Conservation (phyloP, 2,113 vertebrate genomes). For the Sminthopsis crassicaudata region DNA sequence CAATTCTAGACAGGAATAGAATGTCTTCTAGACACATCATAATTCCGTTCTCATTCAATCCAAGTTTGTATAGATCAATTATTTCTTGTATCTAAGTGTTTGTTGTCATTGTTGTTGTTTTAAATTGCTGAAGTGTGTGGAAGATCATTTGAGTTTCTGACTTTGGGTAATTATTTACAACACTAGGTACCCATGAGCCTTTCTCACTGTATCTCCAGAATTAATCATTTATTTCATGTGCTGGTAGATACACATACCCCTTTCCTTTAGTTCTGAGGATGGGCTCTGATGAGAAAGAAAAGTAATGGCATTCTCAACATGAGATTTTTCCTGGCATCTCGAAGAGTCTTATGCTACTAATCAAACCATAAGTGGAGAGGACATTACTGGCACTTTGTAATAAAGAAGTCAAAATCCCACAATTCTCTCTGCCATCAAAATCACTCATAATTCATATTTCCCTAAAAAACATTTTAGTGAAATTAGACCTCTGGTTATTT, state of each 20-base stretch:
- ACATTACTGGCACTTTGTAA: background rate
- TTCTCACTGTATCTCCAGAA: background rate
- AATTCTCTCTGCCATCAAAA: background rate
- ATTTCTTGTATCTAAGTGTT: background rate
- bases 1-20: background rate
- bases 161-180: background rate
- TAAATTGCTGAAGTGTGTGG: background rate
- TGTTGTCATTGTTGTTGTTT: background rate
- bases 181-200: background rate
- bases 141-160: background rate
- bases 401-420: background rate
- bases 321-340: background rate
- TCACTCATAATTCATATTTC: background rate
- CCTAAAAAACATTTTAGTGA: background rate
- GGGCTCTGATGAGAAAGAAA: background rate
- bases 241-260: background rate
- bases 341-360: background rate
- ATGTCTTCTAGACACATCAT: background rate
- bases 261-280: background rate
- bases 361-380: background rate
- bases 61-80: background rate
- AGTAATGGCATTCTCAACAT: background rate
- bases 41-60: background rate
- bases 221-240: background rate
- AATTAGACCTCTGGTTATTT: background rate